Evolutionary conservation across 92 coral and sea anemone species (phyloP).

Genomic region (Micromussa lordhowensis): DNA sequence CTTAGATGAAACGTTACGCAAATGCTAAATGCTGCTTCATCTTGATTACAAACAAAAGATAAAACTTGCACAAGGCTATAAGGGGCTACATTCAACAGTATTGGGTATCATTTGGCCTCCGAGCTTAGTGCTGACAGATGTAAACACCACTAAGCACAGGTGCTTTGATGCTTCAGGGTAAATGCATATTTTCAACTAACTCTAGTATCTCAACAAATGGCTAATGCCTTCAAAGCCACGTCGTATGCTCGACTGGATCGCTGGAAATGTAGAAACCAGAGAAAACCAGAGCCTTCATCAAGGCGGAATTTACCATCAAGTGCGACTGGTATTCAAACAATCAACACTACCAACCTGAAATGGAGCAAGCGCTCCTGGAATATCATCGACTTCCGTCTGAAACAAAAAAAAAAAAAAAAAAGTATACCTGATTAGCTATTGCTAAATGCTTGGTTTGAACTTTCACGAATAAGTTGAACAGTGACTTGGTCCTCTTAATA

Average conservation of each 20-base stretch:
- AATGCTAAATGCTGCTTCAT: too few relatives aligned
- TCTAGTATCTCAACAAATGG: neutral
- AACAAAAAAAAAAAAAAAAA: conserved; percentile 1
- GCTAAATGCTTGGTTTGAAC: too few relatives aligned
- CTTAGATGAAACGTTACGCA: too few relatives aligned
- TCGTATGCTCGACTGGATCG: neutral
- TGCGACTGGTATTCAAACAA: neutral
- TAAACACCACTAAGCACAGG: neutral
- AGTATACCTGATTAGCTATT: too few relatives aligned
- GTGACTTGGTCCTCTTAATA: too few relatives aligned
- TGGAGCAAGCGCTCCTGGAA: conserved; percentile 91
- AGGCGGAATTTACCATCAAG: neutral
- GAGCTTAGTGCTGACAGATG: neutral
- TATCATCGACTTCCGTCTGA: conserved; percentile 96
- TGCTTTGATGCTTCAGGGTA: neutral
- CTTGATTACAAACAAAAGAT: too few relatives aligned
- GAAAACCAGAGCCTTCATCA: neutral
- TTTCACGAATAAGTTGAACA: too few relatives aligned
- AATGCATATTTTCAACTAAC: neutral
- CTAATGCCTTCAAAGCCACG: neutral
- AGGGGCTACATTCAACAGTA: too few relatives aligned
- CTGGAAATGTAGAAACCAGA: neutral
- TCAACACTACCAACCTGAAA: conserved; percentile 83
- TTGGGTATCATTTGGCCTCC: neutral
- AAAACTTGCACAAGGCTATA: too few relatives aligned